Conservation (phyloP, 1,140 invertebrate species). For the Dryas iulia region DNA sequence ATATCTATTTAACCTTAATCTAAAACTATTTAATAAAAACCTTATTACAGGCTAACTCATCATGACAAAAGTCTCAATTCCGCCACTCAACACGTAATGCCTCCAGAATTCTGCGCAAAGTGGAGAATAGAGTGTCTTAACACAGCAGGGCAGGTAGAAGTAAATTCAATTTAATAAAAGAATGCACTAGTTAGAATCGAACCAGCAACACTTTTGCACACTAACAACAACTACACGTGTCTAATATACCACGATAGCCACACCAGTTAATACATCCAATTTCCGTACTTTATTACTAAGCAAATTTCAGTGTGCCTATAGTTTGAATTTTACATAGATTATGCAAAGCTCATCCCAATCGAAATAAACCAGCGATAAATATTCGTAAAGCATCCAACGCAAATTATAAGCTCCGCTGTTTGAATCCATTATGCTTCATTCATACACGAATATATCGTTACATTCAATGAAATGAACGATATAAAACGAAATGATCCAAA, state of each 20-base stretch:
- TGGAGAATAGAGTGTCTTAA: no score
- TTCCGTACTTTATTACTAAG: neutral
- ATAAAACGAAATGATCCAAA: neutral
- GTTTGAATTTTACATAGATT: conserved; percentile 1
- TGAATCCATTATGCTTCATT: neutral
- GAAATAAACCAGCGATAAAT: conserved; percentile 3
- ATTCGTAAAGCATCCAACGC: conserved; percentile 1
- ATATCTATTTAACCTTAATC: no score
- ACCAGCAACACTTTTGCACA: no score
- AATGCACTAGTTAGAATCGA: no score
- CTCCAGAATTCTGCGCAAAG: no score
- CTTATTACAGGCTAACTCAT: no score
- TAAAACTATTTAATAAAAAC: no score
- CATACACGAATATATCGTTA: conserved; percentile 3
- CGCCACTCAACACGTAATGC: no score
- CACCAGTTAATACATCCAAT: neutral
- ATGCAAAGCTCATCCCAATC: conserved; percentile 4
- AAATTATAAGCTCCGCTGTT: conserved; percentile 3
- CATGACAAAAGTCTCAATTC: no score
- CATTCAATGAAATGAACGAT: neutral
- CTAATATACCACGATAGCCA: neutral
- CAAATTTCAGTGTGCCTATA: neutral
- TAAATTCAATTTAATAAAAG: no score
- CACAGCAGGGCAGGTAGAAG: no score
- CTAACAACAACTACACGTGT: no score